Evolutionary conservation across 2,888 invertebrate species (phyloP).

Genomic region (Melanotus villosus): DNA sequence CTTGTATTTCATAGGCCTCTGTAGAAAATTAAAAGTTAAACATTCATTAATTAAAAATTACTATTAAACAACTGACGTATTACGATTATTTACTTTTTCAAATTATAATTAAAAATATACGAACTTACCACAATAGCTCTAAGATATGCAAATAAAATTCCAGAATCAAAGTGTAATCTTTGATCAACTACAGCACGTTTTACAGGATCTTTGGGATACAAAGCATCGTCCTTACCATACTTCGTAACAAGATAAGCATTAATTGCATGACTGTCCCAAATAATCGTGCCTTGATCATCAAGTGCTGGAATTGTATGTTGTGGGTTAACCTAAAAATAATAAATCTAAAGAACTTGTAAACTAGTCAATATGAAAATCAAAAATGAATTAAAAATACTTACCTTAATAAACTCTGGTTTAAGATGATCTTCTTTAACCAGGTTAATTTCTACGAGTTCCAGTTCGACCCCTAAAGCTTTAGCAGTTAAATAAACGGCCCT

Average conservation of each 20-base stretch:
- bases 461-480: constrained; percentile 66
- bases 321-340: constrained; percentile 72
- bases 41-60: too few relatives aligned
- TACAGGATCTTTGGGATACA: constrained; percentile 70
- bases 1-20: constrained; percentile 62
- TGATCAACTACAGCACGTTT: constrained; percentile 70
- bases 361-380: not conserved
- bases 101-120: not conserved
- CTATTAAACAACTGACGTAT: too few relatives aligned
- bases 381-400: constrained; percentile 37
- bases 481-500: constrained; percentile 69
- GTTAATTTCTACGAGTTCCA: constrained; percentile 66
- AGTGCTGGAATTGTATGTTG: constrained; percentile 76
- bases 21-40: constrained; percentile 65
- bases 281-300: constrained; percentile 69
- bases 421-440: constrained; percentile 65
- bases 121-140: constrained; percentile 68
- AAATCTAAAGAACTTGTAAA: not conserved
- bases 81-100: too few relatives aligned
- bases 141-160: constrained; percentile 69
- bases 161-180: constrained; percentile 70
- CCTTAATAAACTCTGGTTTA: constrained; percentile 65
- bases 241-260: constrained; percentile 73
- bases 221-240: constrained; percentile 70
- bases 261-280: constrained; percentile 78